Evolutionary conservation across 2,113 vertebrate genomes (phyloP), one percentile per base, ranked within the genome.

Genomic region (Chloroceryle aenea): DNA sequence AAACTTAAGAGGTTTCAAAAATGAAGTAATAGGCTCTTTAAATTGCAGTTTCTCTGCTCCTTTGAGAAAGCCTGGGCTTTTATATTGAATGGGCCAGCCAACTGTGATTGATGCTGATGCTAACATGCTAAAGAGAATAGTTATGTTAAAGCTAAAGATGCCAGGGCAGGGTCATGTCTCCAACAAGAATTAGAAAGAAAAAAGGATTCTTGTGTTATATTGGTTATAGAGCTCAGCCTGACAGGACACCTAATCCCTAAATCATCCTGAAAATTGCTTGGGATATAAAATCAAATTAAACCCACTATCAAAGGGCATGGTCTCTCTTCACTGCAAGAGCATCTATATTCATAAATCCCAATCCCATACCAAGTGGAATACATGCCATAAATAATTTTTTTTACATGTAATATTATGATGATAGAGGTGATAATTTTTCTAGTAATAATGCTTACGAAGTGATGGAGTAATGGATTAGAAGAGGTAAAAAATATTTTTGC

Each of bases 201-300:
- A 47, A 43, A 18, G 6, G 1, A 32, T 19, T 53, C 18, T 25
- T 17, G 12, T 78, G 40, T 85, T 84, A 96, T 79, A n/a, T 12
- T 79, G 48, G 30, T 58, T 77, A 6, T 58, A 25, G 52, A 61
- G 56, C 47, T 82, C 45, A 84, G 36, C 40, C 29, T 52, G 36
- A 42, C 62, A 86, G 36, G 91, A 93, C 91, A 48, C 19, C 18
- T 82, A 74, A 88, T 85, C 68, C 34, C 62, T 90, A 88, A 83
- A 72, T 89, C 62, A 77, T 77, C 42, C 42, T 90, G 77, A 84
- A 94, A 89, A 82, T 77, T 42, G 12, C 32, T 34, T 84, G 42
- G 76, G 45, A 66, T 89, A 52, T 95, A 63, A 90, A 87, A 90
- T 96, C 34, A 90, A 93, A 90, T 90, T 84, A 90, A 95, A 62